A percentile compares a stretch with the other conserved stretches of the same genome.
phyloP scores from a whole-genome alignment of 2,888 invertebrate species.

The Keiferia lycopersicella region DNA sequence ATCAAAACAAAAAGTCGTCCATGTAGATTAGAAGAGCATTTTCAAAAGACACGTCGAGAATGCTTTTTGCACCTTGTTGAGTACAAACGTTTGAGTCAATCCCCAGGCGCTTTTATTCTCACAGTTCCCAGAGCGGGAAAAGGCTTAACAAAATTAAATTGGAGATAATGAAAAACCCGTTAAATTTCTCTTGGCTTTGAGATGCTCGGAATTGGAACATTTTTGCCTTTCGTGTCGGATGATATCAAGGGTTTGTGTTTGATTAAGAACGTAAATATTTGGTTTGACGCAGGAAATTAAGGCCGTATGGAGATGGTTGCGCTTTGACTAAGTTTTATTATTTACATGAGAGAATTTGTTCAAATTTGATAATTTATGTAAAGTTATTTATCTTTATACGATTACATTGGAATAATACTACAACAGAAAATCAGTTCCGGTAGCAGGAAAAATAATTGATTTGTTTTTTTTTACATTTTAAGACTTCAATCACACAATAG shows the following conservation, averaged over 20 bases:
- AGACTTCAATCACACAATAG: too few relatives aligned
- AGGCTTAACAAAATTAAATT: constrained; percentile 18
- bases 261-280: background rate
- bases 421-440: too few relatives aligned
- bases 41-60: background rate
- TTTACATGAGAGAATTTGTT: background rate
- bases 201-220: background rate
- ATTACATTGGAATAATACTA: too few relatives aligned
- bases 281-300: constrained; percentile 5
- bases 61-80: background rate
- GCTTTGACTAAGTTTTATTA: background rate
- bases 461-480: too few relatives aligned
- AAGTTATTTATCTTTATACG: too few relatives aligned
- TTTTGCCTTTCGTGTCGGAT: constrained; percentile 5
- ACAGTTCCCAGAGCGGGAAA: constrained; percentile 8
- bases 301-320: background rate
- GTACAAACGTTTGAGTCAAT: background rate
- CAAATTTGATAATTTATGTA: background rate
- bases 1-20: background rate
- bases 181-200: constrained; percentile 2
- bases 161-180: constrained; percentile 12
- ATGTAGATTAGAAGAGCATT: background rate
- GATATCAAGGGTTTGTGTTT: background rate
- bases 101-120: background rate
- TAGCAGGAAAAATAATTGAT: too few relatives aligned